These are phyloP conservation scores for Dipodomys stephensi DNA, from an alignment of 2,113 vertebrate genomes.

Conservation along the genomic window DNA sequence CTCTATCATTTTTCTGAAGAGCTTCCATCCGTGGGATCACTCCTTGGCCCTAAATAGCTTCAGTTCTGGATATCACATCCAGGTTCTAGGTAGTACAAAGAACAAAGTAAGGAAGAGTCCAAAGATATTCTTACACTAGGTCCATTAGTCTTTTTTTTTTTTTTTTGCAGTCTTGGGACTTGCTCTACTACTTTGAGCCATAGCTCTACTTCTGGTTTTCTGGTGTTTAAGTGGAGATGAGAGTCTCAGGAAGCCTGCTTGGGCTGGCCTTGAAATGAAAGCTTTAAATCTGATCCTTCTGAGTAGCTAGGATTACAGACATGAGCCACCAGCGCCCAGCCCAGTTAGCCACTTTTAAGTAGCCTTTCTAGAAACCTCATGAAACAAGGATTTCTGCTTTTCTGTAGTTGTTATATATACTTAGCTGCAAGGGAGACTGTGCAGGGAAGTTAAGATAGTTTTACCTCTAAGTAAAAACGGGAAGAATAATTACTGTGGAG, in stretches of 20 bases:
- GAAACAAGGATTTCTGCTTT: neutral
- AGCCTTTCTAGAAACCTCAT: neutral
- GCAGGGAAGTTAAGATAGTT: neutral
- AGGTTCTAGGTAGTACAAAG: neutral
- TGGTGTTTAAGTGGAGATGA: too few species aligned
- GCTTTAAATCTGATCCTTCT: too few species aligned
- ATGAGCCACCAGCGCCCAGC: too few species aligned
- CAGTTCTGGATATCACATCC: neutral
- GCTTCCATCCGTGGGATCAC: neutral
- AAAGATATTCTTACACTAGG: neutral
- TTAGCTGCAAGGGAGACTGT: neutral
- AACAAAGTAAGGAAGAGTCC: neutral
- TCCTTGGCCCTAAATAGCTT: neutral
- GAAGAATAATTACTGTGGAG: neutral
- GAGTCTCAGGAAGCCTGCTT: too few species aligned
- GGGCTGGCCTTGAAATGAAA: too few species aligned
- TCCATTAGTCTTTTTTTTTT: too few species aligned
- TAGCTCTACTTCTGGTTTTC: too few species aligned
- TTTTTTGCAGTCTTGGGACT: too few species aligned
- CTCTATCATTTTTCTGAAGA: neutral
- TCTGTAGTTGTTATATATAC: neutral
- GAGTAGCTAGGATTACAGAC: too few species aligned
- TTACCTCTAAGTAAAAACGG: neutral
- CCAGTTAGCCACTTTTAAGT: neutral
- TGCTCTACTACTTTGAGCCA: too few species aligned